Percentiles rank a stretch among this genome's conserved stretches.
phyloP scores from a whole-genome alignment of 2,113 vertebrate genomes.

The Piaya cayana region DNA sequence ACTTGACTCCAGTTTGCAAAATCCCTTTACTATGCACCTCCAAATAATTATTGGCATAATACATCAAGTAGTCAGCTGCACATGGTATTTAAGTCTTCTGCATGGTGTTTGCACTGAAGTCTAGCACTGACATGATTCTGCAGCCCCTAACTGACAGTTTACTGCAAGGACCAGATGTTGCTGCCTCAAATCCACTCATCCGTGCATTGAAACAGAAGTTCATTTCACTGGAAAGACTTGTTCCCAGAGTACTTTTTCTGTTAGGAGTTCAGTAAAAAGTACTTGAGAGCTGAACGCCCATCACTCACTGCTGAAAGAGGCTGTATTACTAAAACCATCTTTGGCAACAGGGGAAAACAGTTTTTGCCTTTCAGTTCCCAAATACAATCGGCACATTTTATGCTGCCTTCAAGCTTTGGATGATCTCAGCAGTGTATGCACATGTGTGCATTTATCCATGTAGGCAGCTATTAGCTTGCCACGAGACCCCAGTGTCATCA shows the following conservation, averaged over 20 bases:
- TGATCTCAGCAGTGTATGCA: neutral
- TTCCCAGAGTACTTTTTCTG: neutral
- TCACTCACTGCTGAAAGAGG: neutral
- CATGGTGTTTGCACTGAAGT: neutral
- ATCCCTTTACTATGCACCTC: neutral
- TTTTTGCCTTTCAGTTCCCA: neutral
- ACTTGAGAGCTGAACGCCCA: neutral
- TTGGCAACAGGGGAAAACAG: neutral
- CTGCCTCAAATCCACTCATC: neutral
- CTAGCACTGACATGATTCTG: neutral
- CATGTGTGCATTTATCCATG: neutral
- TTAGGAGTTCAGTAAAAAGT: neutral
- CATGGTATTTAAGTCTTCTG: neutral
- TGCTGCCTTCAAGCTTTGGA: neutral
- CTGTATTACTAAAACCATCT: neutral
- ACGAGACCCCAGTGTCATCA: neutral
- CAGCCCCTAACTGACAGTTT: neutral
- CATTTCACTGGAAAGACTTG: neutral
- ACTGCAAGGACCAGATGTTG: neutral
- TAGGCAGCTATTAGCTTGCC: neutral
- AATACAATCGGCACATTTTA: neutral
- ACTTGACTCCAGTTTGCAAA: neutral
- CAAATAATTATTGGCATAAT: neutral
- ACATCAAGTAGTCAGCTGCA: neutral
- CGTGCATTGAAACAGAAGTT: neutral